Evolutionary conservation across 92 coral and sea anemone species (phyloP).

Genomic region (Epizoanthus stellaris): DNA sequence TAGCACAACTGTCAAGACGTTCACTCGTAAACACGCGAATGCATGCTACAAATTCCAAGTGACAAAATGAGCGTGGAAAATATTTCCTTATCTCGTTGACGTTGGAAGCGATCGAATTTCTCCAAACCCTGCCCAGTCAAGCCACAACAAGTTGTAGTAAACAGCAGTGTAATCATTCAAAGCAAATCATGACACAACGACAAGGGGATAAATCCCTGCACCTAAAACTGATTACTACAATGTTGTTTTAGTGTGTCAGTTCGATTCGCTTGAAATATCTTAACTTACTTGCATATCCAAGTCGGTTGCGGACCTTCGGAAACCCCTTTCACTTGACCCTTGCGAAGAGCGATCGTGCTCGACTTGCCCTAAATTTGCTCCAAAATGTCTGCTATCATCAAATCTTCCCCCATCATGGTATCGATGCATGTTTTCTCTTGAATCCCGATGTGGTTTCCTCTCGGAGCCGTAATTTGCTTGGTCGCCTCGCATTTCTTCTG

Average conservation of each 20-base stretch:
- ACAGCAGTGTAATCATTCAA: background rate
- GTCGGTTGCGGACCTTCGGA: slow-evolving; percentile 26
- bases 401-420: slow-evolving; percentile 40
- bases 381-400: slow-evolving; percentile 11
- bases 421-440: slow-evolving; percentile 34
- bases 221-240: slow-evolving; percentile 29
- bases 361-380: slow-evolving; percentile 5
- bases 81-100: slow-evolving; percentile 30
- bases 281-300: slow-evolving; percentile 40
- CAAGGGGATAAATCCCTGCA: slow-evolving; percentile 30
- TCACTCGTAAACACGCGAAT: too few relatives aligned
- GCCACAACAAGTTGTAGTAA: background rate
- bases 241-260: slow-evolving; percentile 7
- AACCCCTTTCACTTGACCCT: slow-evolving; percentile 39
- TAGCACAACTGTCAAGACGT: too few relatives aligned
- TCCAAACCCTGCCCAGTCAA: background rate
- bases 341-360: slow-evolving; percentile 45
- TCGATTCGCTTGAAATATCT: slow-evolving; percentile 6
- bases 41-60: too few relatives aligned
- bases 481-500: slow-evolving; percentile 45
- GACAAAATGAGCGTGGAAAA: slow-evolving; percentile 17
- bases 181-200: slow-evolving; percentile 19
- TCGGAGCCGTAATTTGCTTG: slow-evolving; percentile 22
- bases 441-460: slow-evolving; percentile 15
- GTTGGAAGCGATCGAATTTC: slow-evolving; percentile 29